Conservation (phyloP, 2,888 invertebrate species). For the Euphydryas editha region DNA sequence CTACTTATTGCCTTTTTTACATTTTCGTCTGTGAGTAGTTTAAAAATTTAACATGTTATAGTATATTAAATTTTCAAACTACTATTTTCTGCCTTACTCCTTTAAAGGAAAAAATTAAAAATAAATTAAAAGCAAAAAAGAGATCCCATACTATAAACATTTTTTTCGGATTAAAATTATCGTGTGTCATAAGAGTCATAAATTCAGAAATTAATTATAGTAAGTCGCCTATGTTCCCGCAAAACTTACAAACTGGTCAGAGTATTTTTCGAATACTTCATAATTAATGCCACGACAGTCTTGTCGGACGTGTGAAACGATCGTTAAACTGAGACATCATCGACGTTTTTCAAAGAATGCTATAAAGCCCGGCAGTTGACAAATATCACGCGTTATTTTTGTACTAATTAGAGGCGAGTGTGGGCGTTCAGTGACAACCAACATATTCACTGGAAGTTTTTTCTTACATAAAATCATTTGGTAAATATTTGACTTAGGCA, state of each 20-base stretch:
- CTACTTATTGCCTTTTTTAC: no score
- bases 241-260: not conserved
- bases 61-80: no score
- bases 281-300: constrained; percentile 12
- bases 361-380: constrained; percentile 80
- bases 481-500: constrained; percentile 44
- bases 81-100: no score
- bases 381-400: constrained; percentile 79
- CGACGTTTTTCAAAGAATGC: constrained; percentile 73
- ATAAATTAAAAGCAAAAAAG: no score
- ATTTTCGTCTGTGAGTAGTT: no score
- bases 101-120: no score
- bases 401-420: constrained; percentile 80
- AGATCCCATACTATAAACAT: no score
- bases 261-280: not conserved
- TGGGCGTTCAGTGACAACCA: constrained; percentile 68
- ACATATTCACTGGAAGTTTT: constrained; percentile 43
- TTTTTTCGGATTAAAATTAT: no score
- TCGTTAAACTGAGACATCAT: constrained; percentile 50
- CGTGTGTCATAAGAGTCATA: no score
- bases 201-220: no score
- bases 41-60: no score
- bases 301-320: constrained; percentile 21
- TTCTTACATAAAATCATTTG: constrained; percentile 59
- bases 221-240: no score